Base-by-base conservation (phyloP, 2,797 vertebrate genomes). In the Bufotes viridis region DNA sequence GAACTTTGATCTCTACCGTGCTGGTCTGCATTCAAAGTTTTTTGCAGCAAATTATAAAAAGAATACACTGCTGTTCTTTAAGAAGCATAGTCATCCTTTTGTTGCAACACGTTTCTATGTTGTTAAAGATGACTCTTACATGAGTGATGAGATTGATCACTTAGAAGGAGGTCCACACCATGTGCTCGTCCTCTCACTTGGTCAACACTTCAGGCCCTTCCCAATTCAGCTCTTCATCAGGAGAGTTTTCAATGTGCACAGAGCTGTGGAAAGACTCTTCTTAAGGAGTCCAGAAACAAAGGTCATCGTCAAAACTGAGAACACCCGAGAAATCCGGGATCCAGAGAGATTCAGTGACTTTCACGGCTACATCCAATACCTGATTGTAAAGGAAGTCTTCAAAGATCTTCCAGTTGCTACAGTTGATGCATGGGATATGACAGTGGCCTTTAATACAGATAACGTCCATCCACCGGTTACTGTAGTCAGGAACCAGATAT, bases 141-240 rank as follows among this genome's bases (percentile, higher is more conserved):
- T 60, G 58, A 60, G 15, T 15, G 58, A 60, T 18, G 58, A 60
- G 58, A 60, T 60, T 15, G 15, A 60, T 17, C 58, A 60, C 58
- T 0, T 60, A 60, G 58, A 7, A 6, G 58, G 58, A 60, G 58
- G 58, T 60, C 58, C 58, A 4, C 58, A 17, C 58, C 58, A 60
- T 60, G 58, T 60, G 15, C 14, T 60, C 1, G 58, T 15, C 58
- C 6, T 60, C 17, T 17, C 58, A 60, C 6, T 92, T 72, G 92
- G 93, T 5, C 92, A 93, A 82, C 91, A 93, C 84, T 93, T 94
- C 86, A 92, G 92, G 69, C 86, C 90, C 18, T 93, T 91, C 60
- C 92, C 93, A 26, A 76, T 89, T n/a, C 55, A 91, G 0, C 18
- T 93, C 67, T 93, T 93, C 49, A 88, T 93, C 22, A 83, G 24